Evolutionary conservation across 2,113 vertebrate genomes (phyloP).

Genomic region (Sterrhoptilus dennistouni): DNA sequence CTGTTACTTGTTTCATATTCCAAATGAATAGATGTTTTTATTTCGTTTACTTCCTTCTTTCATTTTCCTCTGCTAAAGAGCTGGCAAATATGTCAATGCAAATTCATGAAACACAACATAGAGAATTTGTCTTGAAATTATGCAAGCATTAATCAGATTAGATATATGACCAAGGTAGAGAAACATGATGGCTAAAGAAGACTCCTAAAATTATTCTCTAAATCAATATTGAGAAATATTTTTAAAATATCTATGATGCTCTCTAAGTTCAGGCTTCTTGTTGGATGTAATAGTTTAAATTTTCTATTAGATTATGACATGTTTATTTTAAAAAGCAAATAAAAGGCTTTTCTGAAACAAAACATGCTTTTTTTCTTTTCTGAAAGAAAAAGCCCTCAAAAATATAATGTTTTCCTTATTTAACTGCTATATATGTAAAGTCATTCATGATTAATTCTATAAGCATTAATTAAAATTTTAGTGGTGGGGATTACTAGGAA

Average conservation of each 20-base stretch:
- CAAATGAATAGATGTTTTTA: neutral
- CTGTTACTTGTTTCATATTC: neutral
- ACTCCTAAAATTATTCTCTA: slow-evolving; percentile 3
- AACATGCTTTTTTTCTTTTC: neutral
- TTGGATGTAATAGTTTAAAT: neutral
- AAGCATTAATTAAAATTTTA: neutral
- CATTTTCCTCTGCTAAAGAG: neutral
- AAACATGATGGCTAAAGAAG: neutral
- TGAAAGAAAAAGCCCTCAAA: neutral
- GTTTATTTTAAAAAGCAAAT: neutral
- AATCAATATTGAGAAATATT: neutral
- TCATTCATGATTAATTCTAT: slow-evolving; percentile 29
- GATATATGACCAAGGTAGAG: neutral
- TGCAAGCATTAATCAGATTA: neutral
- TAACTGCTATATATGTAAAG: neutral
- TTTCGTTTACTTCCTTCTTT: neutral
- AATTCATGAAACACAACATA: neutral
- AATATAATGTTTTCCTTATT: neutral
- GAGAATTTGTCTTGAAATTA: neutral
- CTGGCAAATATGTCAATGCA: neutral
- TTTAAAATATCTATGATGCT: neutral
- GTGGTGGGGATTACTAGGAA: neutral
- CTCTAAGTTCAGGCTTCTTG: neutral
- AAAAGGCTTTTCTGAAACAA: neutral
- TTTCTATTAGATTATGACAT: neutral